Base-by-base conservation (phyloP, 1,140 invertebrate genomes). In the Amphibalanus amphitrite region DNA sequence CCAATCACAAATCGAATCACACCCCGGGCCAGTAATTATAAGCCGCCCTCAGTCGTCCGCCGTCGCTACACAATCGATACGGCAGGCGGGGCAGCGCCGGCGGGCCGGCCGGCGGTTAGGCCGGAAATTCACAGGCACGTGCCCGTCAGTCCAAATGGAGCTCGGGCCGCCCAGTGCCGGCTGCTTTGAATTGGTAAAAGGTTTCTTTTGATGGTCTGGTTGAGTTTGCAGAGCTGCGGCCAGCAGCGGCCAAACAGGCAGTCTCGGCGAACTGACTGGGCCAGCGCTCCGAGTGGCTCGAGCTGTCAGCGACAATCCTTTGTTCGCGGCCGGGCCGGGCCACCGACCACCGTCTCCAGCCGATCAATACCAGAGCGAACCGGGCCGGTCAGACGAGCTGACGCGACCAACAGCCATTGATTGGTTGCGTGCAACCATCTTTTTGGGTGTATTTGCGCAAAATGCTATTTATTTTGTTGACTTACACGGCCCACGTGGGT, bases 351-450 rank as follows among this genome's bases (percentile, higher is more conserved):
- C 23, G 47, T 20, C 47, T 23, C 1, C n/a, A 1, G 23, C 47
- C 47, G 47, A 59, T 59, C 47, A 59, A 59, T 59, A 59, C 47
- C 10, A 23, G 20, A 23, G 20, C 10, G 10, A 59, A 20, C 1
- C 47, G n/a, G n/a, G n/a, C n/a, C n/a, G n/a, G n/a, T 23, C 13
- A 23, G 47, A 59, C 47, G 47, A 59, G 20, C 47, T 59, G 47
- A 1, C 47, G 23, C 10, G 1, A 8, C 10, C 10, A 59, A 59
- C 10, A 59, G 20, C 47, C 47, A 59, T 59, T 59, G 47, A 59
- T 59, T 59, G 47, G 47, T 59, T 59, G 47, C 47, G 47, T 59
- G 47, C 47, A 59, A 59, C 47, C 47, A 59, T 59, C 47, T 59
- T 59, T 59, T 59, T 59, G 47, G 47, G 47, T 59, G 47, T 59